phyloP scores from a whole-genome alignment of 2,113 vertebrate genomes.

The Formicarius rufipectus region DNA sequence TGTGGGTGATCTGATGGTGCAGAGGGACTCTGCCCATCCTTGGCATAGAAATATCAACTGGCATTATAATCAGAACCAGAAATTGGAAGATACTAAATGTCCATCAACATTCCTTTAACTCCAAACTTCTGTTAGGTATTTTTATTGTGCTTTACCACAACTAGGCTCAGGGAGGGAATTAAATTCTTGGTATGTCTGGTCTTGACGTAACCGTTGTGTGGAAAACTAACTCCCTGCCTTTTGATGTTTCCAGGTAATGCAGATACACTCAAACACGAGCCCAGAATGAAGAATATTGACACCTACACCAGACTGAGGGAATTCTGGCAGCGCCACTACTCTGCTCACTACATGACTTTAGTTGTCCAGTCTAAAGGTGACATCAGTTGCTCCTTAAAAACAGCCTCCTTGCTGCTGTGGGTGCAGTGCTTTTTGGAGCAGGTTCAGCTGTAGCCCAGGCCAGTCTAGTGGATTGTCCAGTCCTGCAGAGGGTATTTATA shows the following conservation, averaged over 20 bases:
- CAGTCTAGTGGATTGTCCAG: neutral
- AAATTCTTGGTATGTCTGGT: rapidly evolving
- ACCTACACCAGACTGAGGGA: conserved; percentile 86
- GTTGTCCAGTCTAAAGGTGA: conserved; percentile 95
- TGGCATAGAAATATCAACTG: neutral
- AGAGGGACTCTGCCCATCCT: neutral
- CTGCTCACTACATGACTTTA: conserved; percentile 95
- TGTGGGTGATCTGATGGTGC: neutral
- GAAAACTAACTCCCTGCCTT: neutral
- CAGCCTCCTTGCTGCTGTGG: neutral
- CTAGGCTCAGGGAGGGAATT: neutral
- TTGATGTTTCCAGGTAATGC: conserved; percentile 83
- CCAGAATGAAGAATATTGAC: conserved; percentile 86
- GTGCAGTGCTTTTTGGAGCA: neutral
- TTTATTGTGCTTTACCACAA: neutral
- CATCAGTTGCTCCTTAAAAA: neutral
- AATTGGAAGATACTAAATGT: neutral
- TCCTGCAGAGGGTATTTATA: conserved; percentile 1
- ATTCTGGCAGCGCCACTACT: conserved; percentile 92
- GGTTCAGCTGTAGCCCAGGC: neutral
- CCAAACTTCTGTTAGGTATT: rapidly evolving
- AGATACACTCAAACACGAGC: conserved; percentile 91
- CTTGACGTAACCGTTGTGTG: neutral
- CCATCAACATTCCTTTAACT: neutral
- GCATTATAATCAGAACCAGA: neutral